Evolutionary conservation across 2,797 vertebrate species (phyloP).

Genomic region (Distichodus sexfasciatus): DNA sequence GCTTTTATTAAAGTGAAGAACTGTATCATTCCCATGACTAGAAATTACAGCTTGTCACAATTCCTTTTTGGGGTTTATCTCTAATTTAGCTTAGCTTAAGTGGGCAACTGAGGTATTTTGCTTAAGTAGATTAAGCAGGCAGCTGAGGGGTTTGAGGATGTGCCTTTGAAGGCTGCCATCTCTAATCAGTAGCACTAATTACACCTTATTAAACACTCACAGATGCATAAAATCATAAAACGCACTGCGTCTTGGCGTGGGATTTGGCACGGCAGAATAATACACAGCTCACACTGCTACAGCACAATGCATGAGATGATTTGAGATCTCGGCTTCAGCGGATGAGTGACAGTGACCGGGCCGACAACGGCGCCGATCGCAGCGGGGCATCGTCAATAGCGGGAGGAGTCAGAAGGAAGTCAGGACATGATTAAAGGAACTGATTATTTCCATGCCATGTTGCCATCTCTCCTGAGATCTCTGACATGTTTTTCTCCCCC

Average conservation of each 20-base stretch:
- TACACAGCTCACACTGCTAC: constrained; percentile 3
- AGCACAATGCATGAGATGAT: constrained; percentile 11
- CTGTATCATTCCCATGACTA: too few species aligned
- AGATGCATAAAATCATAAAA: background rate
- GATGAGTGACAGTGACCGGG: constrained; percentile 28
- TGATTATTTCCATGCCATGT: constrained; percentile 38
- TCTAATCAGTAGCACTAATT: constrained; percentile 23
- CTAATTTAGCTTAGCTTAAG: background rate
- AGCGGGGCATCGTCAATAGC: constrained; percentile 22
- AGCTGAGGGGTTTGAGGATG: background rate
- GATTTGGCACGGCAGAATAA: background rate
- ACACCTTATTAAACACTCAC: constrained; percentile 10
- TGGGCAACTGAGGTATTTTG: background rate
- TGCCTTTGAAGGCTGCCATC: background rate
- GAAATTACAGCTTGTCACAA: too few species aligned
- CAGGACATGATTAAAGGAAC: constrained; percentile 48
- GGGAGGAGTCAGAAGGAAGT: constrained; percentile 33
- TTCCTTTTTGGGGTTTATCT: background rate
- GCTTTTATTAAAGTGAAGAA: too few species aligned
- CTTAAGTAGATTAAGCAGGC: background rate
- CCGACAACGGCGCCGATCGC: constrained; percentile 27
- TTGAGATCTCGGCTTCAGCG: constrained; percentile 29
- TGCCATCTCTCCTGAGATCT: constrained; percentile 34
- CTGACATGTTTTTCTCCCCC: constrained; percentile 30
- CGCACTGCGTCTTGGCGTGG: background rate